These are phyloP conservation scores for Cheilosia urbana DNA, from an alignment of 2,888 invertebrate genomes.

Conservation along the genomic window DNA sequence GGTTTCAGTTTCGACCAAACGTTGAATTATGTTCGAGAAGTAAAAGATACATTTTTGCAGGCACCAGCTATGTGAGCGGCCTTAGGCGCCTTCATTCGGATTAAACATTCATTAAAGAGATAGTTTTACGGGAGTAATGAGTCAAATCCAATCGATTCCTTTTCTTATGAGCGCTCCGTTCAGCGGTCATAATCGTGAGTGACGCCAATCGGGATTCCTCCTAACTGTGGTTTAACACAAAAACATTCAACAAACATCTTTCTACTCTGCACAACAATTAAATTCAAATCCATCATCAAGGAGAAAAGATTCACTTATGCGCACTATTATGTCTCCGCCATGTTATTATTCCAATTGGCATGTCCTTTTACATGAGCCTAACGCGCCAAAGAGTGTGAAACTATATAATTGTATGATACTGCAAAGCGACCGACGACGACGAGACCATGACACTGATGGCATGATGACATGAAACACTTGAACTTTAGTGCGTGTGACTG, in stretches of 20 bases:
- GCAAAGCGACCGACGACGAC: constrained; percentile 11
- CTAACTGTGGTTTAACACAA: not conserved
- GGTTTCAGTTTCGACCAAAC: constrained; percentile 19
- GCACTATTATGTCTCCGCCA: constrained; percentile 18
- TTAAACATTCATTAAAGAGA: constrained; percentile 34
- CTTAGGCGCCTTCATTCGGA: not conserved
- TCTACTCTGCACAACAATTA: constrained; percentile 2
- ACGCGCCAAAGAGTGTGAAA: constrained; percentile 41
- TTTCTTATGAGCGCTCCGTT: not conserved
- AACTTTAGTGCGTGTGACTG: constrained; percentile 18
- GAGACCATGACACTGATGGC: constrained; percentile 57
- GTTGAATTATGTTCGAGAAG: constrained; percentile 31
- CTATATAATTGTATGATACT: constrained; percentile 52
- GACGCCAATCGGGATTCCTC: not conserved
- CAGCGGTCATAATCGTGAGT: constrained; percentile 22
- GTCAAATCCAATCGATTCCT: not conserved
- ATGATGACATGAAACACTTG: constrained; percentile 62
- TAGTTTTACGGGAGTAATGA: constrained; percentile 16
- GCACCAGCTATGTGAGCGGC: not conserved
- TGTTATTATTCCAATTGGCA: constrained; percentile 41
- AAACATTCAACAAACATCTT: not conserved
- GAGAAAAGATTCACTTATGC: constrained; percentile 26
- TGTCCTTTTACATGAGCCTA: not conserved
- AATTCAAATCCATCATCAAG: constrained; percentile 26
- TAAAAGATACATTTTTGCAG: constrained; percentile 14